Base-by-base conservation (phyloP, 2,113 vertebrate species). In the Prunella fulvescens region DNA sequence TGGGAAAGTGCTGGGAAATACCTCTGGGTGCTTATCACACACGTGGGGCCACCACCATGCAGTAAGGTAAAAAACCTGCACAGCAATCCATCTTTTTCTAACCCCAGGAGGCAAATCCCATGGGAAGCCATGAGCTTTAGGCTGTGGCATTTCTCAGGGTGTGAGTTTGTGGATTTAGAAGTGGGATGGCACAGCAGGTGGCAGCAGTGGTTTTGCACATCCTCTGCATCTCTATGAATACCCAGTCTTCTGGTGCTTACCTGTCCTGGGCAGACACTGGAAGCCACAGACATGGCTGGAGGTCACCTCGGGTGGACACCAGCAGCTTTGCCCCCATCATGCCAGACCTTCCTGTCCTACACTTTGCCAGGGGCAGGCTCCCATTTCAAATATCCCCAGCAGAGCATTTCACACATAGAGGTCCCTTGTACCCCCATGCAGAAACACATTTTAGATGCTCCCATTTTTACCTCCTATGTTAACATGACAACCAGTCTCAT, bases 171-270 rank as follows among this genome's bases (percentile, higher is more conserved):
- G 24, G 42, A 17, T 69, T 69, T 45, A 33, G 71, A 65, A 61
- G 66, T 5, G 22, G 47, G 85, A 51, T 7, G 29, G 23, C 70
- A 73, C 87, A 82, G 89, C 70, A 95, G 78, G 71, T 91, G 78
- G 74, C 85, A 95, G 78, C 84, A 94, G 54, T 62, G 74, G 9
- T 53, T 85, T 83, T 80, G 37, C 48, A 90, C 42, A 65, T 2
- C 40, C 35, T 44, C 40, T 51, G 35, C 22, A 15, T 39, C 31
- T 26, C 19, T 19, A 31, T 40, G 65, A 57, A 35, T 24, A 26
- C 8, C 5, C 3, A 2, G 7, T 25, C 18, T 45, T 48, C 40
- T 1, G 0, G 37, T 1, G 1, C 4, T 42, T 39, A 12, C 44
- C 62, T 64, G 40, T 40, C 54, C 40, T 29, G 53, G 44, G 29